Evolutionary conservation across 2,888 invertebrate genomes (phyloP), one percentile per base, ranked within the genome.

Genomic region (Hyposoter didymator): DNA sequence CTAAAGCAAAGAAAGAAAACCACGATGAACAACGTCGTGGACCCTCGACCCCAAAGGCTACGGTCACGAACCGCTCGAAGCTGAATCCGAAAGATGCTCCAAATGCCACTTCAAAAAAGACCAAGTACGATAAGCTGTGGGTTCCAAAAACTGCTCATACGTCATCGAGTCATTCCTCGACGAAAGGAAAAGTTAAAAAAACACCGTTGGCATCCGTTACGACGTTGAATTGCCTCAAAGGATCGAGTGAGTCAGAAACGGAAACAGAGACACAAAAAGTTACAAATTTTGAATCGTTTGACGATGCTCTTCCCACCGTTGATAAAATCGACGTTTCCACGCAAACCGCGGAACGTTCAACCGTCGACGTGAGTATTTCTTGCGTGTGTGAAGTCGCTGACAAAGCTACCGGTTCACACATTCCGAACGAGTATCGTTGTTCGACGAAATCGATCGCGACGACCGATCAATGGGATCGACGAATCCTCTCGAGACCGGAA

Each of bases 361-460:
- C 22, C 19, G 52, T 45, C 14, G 55, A 82, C 35, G 72, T 67
- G 2, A 35, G 45, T 45, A 75, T 76, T 14, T 83, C 43, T 49
- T 79, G 83, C 59, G 49, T 32, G 6, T 79, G 79, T 55, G 79
- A 83, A 28, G 52, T 32, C 39, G n/a, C 32, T 3, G 8, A 39
- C 22, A 43, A 28, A 39, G 64, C 83, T 8, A 73, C 49, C 49
- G 85, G 83, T n/a, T 59, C 84, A 32, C 81, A 87, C 74, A 66
- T 64, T 62, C 35, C 64, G 8, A 28, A 84, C 28, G 75, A 83
- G 82, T 79, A 84, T 49, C 72, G 64, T 69, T 82, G 43, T 66
- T 39, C 64, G 43, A 64, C 43, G 12, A 76, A 43, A 19, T 82
- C 28, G 14, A 19, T 52, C 8, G 64, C 55, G 49, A 74, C 22